A percentile compares a stretch with the other conserved stretches of the same genome.
Evolutionary conservation across 2,888 invertebrate genomes (phyloP).

Genomic region (Epinotia bilunana): DNA sequence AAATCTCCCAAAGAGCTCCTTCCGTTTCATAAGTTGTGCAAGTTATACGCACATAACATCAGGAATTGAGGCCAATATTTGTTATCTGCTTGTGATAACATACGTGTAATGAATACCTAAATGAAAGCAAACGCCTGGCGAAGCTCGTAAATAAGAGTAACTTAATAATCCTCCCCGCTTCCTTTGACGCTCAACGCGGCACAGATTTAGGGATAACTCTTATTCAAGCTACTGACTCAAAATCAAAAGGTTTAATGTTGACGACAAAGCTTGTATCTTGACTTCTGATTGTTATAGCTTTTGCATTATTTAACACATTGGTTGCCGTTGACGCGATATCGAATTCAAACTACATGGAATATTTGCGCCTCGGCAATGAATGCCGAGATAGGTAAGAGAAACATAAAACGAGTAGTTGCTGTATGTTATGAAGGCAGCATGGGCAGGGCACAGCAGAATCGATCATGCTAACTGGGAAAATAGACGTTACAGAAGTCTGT

Average conservation of each 20-base stretch:
- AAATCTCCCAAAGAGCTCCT: too few relatives aligned
- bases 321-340: too few relatives aligned
- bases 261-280: neutral
- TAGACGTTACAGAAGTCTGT: too few relatives aligned
- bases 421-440: too few relatives aligned
- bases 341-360: too few relatives aligned
- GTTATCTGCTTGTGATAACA: neutral
- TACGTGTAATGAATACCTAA: neutral
- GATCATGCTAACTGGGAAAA: too few relatives aligned
- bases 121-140: conserved; percentile 13
- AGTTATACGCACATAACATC: neutral
- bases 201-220: conserved; percentile 5
- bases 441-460: too few relatives aligned
- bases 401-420: too few relatives aligned
- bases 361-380: too few relatives aligned
- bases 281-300: neutral
- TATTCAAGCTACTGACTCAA: neutral
- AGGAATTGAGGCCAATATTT: neutral
- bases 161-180: conserved; percentile 24
- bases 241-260: neutral
- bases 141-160: conserved; percentile 25
- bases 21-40: too few relatives aligned
- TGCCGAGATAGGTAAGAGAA: too few relatives aligned
- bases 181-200: conserved; percentile 18
- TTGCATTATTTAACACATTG: too few relatives aligned